Evolutionary conservation across 2,888 invertebrate species (phyloP).

Genomic region (Anodontia alba): DNA sequence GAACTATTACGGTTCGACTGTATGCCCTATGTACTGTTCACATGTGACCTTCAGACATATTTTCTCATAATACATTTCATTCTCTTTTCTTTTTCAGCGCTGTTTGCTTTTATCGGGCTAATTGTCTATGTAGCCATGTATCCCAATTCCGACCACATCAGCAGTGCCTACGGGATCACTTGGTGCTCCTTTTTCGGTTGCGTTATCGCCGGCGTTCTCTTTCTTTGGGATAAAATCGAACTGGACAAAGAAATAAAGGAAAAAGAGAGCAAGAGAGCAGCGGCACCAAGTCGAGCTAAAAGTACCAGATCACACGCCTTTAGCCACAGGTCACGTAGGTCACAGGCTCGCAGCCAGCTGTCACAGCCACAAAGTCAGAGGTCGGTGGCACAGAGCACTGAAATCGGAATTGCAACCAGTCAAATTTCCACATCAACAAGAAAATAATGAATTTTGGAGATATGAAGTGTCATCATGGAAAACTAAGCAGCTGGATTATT

Average conservation of each 20-base stretch:
- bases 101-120: conserved; percentile 45
- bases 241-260: conserved; percentile 23
- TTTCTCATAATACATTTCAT: background rate
- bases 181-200: conserved; percentile 48
- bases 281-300: conserved; percentile 26
- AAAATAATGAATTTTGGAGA: no score
- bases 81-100: conserved; percentile 28
- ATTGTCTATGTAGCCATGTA: conserved; percentile 50
- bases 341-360: conserved; percentile 34
- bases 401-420: no score
- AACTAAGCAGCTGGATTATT: no score
- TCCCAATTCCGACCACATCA: conserved; percentile 50
- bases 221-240: conserved; percentile 59
- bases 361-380: conserved; percentile 8
- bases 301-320: conserved; percentile 42
- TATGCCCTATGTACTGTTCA: no score
- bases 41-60: no score
- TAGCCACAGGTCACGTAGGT: conserved; percentile 36
- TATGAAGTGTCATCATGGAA: no score
- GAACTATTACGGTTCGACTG: no score
- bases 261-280: conserved; percentile 30
- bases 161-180: conserved; percentile 57
- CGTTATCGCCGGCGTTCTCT: conserved; percentile 41
- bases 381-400: conserved; percentile 3
- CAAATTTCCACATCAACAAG: no score